Conservation (phyloP, 1,140 invertebrate genomes). For the Cotesia glomerata region DNA sequence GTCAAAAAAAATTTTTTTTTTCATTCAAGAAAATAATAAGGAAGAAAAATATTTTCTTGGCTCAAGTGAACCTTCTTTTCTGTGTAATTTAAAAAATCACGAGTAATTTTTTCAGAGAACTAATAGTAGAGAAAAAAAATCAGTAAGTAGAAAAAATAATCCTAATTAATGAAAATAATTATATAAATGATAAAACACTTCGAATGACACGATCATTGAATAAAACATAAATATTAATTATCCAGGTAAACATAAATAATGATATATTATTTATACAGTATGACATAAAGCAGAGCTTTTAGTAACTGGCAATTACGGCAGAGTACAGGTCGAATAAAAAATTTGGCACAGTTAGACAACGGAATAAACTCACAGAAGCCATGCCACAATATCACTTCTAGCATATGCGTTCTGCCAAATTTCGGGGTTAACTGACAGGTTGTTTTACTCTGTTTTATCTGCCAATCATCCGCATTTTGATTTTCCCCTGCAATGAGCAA, state of each 20-base stretch:
- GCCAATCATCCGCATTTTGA: slow-evolving; percentile 5
- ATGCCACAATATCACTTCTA: not conserved
- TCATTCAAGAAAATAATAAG: no score
- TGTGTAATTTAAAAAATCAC: no score
- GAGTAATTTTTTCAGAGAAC: no score
- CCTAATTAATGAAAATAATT: no score
- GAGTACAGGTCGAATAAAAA: not conserved
- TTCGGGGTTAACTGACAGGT: slow-evolving; percentile 35
- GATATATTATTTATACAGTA: not conserved
- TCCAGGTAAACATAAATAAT: not conserved
- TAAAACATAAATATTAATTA: not conserved
- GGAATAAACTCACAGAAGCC: not conserved
- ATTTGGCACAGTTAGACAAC: not conserved
- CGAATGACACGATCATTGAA: not conserved
- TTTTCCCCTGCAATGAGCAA: not conserved
- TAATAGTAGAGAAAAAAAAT: no score
- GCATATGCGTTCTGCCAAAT: slow-evolving; percentile 31
- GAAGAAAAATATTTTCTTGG: no score
- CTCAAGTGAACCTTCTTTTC: no score
- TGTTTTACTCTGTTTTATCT: slow-evolving; percentile 24
- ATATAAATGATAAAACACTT: no score
- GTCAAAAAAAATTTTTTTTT: no score
- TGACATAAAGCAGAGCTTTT: not conserved
- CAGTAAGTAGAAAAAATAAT: no score
- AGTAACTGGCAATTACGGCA: slow-evolving; percentile 1